These are phyloP conservation scores for Aromia moschata DNA, from an alignment of 2,888 invertebrate genomes.

Conservation along the genomic window DNA sequence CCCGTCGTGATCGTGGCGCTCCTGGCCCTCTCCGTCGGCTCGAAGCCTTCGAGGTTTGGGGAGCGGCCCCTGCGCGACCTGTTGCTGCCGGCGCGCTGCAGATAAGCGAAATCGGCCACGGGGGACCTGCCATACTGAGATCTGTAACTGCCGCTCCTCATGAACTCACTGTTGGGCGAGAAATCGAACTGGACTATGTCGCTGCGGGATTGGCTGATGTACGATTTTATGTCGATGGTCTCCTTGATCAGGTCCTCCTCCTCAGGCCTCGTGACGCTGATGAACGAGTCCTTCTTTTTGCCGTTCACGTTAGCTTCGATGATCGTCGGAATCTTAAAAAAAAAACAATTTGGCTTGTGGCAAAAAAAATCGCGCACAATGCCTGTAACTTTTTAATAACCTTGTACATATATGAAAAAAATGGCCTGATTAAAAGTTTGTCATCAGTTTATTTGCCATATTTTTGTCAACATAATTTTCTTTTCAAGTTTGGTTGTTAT, in stretches of 20 bases:
- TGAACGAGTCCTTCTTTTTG: constrained; percentile 47
- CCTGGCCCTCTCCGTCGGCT: constrained; percentile 53
- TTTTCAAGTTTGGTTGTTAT: too few relatives aligned
- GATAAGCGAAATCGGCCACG: constrained; percentile 61
- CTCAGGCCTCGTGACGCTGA: constrained; percentile 40
- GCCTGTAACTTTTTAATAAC: too few relatives aligned
- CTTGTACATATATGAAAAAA: too few relatives aligned
- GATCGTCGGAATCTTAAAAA: constrained; percentile 69
- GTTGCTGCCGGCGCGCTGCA: constrained; percentile 62
- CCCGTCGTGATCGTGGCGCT: constrained; percentile 57
- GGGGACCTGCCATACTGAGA: constrained; percentile 73
- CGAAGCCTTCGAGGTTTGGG: constrained; percentile 56
- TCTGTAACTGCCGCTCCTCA: constrained; percentile 75
- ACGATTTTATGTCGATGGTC: constrained; percentile 76
- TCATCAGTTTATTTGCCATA: too few relatives aligned
- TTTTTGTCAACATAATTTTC: too few relatives aligned
- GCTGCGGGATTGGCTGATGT: constrained; percentile 77
- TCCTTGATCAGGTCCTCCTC: constrained; percentile 62
- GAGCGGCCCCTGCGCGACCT: constrained; percentile 64
- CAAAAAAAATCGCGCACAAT: too few relatives aligned
- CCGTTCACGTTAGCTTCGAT: constrained; percentile 52
- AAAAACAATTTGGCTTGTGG: neutral
- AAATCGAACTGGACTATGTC: constrained; percentile 67
- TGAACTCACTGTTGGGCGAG: constrained; percentile 63
- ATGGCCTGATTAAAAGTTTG: too few relatives aligned